Evolutionary conservation across 2,888 invertebrate species (phyloP), one percentile per base, ranked within the genome.

Genomic region (Entomobrya multifasciata): DNA sequence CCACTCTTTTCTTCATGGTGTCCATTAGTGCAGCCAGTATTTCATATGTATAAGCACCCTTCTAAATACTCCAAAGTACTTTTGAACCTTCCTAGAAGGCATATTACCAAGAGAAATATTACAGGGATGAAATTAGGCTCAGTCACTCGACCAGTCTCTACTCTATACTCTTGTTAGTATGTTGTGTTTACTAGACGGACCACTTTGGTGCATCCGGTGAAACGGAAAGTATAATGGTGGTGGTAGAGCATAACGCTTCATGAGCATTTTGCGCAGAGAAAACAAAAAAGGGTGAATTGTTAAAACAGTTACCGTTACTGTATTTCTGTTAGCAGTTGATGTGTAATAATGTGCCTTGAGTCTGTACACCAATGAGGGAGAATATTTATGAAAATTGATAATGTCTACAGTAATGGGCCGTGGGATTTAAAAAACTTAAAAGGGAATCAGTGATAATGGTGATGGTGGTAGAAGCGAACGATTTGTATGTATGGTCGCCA

Each of bases 201-300:
- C 80, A 80, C 80, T 74, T 82, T 82, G 44, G 25, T 47, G 60
- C 81, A 81, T 72, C 81, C 81, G 81, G 81, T 47, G 60, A 67
- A 55, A 57, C n/a, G 74, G 74, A 74, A 60, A 72, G 49, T 60
- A 60, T 82, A 47, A 67, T 80, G 41, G 52, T 10, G 27, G 60
- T 25, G 25, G 60, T n/a, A 60, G 60, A 60, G 60, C 60, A 60
- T 60, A 60, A 55, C 57, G 30, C 55, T 36, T 41, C 65, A 36
- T 30, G 36, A 36, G 36, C 65, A 36, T 65, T 36, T 57, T 76
- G 52, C 57, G 11, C 57, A 65, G 60, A 41, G 30, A n/a, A 57
- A 60, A 57, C 27, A 30, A 60, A 77, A n/a, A n/a, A n/a, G n/a
- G n/a, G n/a, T n/a, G n/a, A n/a, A n/a, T n/a, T n/a, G n/a, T n/a